phyloP scores from a whole-genome alignment of 2,888 invertebrate genomes.

The Gonocerus acuteangulatus region DNA sequence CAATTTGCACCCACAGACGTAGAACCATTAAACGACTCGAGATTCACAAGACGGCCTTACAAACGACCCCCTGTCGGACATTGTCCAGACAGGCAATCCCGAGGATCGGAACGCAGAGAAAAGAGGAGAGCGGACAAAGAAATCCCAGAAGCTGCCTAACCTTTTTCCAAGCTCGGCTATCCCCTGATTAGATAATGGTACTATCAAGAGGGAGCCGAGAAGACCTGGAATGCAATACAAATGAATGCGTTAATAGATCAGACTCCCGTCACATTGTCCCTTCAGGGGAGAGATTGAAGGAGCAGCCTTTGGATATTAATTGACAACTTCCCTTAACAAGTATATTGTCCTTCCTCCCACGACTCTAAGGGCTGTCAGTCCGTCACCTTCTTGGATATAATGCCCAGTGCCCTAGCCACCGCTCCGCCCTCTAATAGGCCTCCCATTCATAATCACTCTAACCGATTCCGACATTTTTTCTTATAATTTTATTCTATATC shows the following conservation, averaged over 20 bases:
- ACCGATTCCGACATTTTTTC: too few relatives aligned
- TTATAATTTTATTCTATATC: too few relatives aligned
- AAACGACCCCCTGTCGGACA: too few relatives aligned
- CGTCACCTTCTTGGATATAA: not conserved
- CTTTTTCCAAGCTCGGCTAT: not conserved
- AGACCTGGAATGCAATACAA: conserved; percentile 17
- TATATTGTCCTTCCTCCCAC: conserved; percentile 27
- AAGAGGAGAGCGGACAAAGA: too few relatives aligned
- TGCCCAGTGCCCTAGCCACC: too few relatives aligned
- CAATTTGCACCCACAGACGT: too few relatives aligned
- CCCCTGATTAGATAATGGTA: conserved; percentile 27
- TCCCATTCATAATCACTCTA: too few relatives aligned
- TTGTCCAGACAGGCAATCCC: too few relatives aligned
- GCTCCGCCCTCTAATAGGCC: too few relatives aligned
- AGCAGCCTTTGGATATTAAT: conserved; percentile 29
- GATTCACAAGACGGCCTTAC: too few relatives aligned
- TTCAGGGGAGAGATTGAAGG: conserved; percentile 28
- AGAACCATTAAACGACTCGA: too few relatives aligned
- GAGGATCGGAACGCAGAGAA: not conserved
- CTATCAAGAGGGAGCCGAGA: not conserved
- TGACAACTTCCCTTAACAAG: conserved; percentile 33
- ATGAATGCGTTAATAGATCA: conserved; percentile 31
- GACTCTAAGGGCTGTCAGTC: not conserved
- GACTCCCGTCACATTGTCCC: conserved; percentile 30
- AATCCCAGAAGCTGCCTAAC: too few relatives aligned